Percentiles rank a stretch among this genome's conserved stretches.
Evolutionary conservation across 2,797 vertebrate species (phyloP).

Genomic region (Mycteria americana): DNA sequence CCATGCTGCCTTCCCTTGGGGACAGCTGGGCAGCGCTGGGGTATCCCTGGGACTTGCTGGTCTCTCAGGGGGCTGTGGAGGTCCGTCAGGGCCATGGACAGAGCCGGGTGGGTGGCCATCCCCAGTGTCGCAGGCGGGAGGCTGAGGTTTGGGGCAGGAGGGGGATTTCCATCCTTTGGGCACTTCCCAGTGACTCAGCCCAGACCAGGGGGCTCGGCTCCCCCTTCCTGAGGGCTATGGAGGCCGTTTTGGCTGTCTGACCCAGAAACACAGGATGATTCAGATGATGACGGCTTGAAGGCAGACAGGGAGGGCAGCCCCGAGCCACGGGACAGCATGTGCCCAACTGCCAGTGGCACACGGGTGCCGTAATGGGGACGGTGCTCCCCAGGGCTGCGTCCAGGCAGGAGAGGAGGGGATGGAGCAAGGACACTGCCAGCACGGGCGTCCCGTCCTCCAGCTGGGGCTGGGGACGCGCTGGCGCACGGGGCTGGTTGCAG

Average conservation of each 20-base stretch:
- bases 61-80: not conserved
- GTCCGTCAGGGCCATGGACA: not conserved
- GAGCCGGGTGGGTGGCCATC: not conserved
- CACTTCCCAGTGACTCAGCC: not conserved
- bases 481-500: not conserved
- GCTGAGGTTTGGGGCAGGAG: not conserved
- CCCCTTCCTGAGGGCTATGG: not conserved
- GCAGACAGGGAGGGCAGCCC: not conserved
- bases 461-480: not conserved
- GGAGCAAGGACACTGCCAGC: not conserved
- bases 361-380: fast-evolving
- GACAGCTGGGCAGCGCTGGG: fast-evolving
- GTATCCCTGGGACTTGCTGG: not conserved
- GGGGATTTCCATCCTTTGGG: not conserved
- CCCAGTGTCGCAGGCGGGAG: fast-evolving
- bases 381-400: not conserved
- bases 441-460: fast-evolving
- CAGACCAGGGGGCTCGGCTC: not conserved
- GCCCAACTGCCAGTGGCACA: not conserved
- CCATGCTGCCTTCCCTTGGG: not conserved
- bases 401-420: not conserved
- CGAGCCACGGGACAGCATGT: fast-evolving
- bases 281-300: not conserved
- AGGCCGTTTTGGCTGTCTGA: not conserved
- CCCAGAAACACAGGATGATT: not conserved